A percentile compares a stretch with the other conserved stretches of the same genome.
phyloP scores from a whole-genome alignment of 2,113 vertebrate genomes.

The Donacobius atricapilla region DNA sequence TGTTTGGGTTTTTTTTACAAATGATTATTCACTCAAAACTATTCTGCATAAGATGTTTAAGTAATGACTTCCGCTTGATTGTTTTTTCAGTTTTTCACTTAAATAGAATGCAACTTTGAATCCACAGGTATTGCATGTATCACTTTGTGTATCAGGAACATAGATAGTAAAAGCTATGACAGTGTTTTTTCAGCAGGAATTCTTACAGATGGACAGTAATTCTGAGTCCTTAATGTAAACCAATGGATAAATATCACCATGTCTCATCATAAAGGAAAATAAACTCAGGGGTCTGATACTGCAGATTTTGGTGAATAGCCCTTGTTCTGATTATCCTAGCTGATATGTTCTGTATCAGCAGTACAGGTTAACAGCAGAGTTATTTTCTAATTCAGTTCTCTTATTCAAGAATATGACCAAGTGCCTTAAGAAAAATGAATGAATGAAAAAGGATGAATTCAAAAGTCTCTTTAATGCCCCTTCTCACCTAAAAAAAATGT shows the following conservation, averaged over 20 bases:
- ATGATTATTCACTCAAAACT: not conserved
- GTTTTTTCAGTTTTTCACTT: not conserved
- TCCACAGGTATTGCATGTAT: conserved; percentile 34
- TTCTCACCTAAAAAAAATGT: not conserved
- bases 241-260: not conserved
- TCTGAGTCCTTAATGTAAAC: not conserved
- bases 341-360: not conserved
- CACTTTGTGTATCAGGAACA: not conserved
- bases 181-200: not conserved
- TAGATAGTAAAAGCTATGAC: accelerated
- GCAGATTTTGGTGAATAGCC: not conserved
- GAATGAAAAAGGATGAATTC: not conserved
- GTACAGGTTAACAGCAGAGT: not conserved
- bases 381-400: not conserved
- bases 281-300: not conserved
- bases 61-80: not conserved
- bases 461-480: not conserved
- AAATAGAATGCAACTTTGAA: not conserved
- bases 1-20: not conserved
- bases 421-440: not conserved
- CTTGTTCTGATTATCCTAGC: not conserved
- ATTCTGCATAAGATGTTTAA: not conserved
- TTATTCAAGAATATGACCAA: not conserved
- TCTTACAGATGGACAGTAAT: not conserved
- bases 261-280: not conserved